Conservation (phyloP, 1,140 invertebrate species). For the Bombus pyrosoma region DNA sequence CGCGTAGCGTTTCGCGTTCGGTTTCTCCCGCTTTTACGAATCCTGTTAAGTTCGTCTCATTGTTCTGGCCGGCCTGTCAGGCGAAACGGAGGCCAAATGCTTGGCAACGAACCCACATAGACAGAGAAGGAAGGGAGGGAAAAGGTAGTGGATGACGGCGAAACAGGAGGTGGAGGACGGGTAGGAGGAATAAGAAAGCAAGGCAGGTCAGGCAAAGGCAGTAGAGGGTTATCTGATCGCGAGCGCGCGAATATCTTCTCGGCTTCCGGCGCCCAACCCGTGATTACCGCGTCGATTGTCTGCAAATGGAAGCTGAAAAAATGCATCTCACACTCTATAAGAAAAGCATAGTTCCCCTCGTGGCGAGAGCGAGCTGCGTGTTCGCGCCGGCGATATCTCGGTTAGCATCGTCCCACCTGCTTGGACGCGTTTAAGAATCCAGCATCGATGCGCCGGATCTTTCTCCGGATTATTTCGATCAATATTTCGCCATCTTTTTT, state of each 20-base stretch:
- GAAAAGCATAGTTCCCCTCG: slow-evolving; percentile 42
- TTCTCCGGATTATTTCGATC: neutral
- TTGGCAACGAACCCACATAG: slow-evolving; percentile 15
- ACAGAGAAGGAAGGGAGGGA: neutral
- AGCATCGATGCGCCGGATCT: neutral
- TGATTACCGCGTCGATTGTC: slow-evolving; percentile 80
- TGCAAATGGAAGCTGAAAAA: slow-evolving; percentile 78
- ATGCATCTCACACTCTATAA: slow-evolving; percentile 73
- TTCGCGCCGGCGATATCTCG: slow-evolving; percentile 15
- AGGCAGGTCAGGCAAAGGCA: slow-evolving; percentile 45
- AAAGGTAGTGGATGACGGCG: neutral
- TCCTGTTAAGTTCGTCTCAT: slow-evolving; percentile 61
- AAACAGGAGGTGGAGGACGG: neutral
- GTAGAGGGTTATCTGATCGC: slow-evolving; percentile 77
- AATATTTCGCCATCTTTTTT: neutral
- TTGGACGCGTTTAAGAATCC: slow-evolving; percentile 13
- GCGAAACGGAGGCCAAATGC: slow-evolving; percentile 38
- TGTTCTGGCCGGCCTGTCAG: slow-evolving; percentile 57
- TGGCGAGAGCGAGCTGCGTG: slow-evolving; percentile 12
- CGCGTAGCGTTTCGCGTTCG: slow-evolving; percentile 31
- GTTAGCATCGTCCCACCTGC: slow-evolving; percentile 39
- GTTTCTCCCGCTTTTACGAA: slow-evolving; percentile 16
- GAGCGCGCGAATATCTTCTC: slow-evolving; percentile 79
- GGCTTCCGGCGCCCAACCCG: slow-evolving; percentile 78
- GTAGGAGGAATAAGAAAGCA: slow-evolving; percentile 45